Evolutionary conservation across 2,113 vertebrate genomes (phyloP), one percentile per base, ranked within the genome.

Genomic region (Clarias macrocephalus): DNA sequence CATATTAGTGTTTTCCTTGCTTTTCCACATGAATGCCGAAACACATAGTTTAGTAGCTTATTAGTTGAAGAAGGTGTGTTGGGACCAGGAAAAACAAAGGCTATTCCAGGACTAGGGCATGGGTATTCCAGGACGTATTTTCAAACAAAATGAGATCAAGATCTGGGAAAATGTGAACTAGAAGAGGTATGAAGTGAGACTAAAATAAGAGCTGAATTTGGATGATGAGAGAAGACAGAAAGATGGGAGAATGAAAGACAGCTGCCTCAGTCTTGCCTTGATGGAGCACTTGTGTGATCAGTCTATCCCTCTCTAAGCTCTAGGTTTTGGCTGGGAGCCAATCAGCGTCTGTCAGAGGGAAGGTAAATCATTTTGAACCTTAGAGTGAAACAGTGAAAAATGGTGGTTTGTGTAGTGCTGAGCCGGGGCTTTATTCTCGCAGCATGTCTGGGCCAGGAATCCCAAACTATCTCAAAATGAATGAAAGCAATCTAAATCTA

Each of bases 311-410:
- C 89, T 87, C 87, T 91, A 88, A 92, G 91, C 93, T 94, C 90
- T 85, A 88, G 63, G 83, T 86, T 89, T 86, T 95, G 95, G 94
- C 92, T 90, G 56, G 33, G 89, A 89, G 94, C 94, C 95, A 94
- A 89, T 13, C 80, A 92, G 91, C 60, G 66, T 82, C 91, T 89
- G 92, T 93, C 92, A 92, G 88, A 91, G 77, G 87, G 91, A 91
- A 93, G 90, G 91, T 91, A 93, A 94, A 94, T 95, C 90, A 95
- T 95, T 94, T 94, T 93, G 91, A 94, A 93, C 93, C 90, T 88
- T 87, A 94, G 93, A 94, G 92, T 90, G 89, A 93, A 93, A 92
- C 89, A 88, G 84, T 92, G 57, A 91, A 91, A 93, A 93, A 94
- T 90, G 81, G 93, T 92, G 54, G 65, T 85, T 88, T 90, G 87